These are phyloP conservation scores for Premnoplex brunnescens DNA, from an alignment of 2,797 vertebrate genomes.

Conservation along the genomic window DNA sequence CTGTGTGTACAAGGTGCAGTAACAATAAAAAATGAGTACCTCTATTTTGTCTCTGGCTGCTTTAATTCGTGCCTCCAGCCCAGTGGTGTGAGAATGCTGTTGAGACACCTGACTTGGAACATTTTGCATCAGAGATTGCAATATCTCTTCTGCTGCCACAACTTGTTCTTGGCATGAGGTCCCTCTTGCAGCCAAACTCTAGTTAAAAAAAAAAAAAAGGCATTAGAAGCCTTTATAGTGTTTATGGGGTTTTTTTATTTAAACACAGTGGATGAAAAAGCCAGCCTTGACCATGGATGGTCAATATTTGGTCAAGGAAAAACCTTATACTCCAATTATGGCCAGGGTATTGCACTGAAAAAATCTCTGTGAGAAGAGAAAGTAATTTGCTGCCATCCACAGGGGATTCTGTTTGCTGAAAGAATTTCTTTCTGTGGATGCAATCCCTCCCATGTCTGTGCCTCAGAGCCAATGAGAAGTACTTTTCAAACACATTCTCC, in stretches of 20 bases:
- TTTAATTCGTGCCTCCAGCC: constrained; percentile 82
- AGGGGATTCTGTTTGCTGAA: constrained; percentile 31
- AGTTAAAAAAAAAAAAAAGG: constrained; percentile 1
- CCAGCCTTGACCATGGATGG: background rate
- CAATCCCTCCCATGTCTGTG: background rate
- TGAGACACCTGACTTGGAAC: constrained; percentile 80
- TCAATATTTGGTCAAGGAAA: background rate
- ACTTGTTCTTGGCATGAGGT: constrained; percentile 84
- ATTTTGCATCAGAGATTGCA: constrained; percentile 79
- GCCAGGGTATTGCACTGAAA: background rate
- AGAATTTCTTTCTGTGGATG: background rate
- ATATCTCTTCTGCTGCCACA: constrained; percentile 83
- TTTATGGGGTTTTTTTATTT: background rate
- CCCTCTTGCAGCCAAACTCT: constrained; percentile 86
- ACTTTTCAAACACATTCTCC: background rate
- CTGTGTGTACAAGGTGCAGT: background rate
- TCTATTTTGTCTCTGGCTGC: constrained; percentile 72
- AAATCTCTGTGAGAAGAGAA: background rate
- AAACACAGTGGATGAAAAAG: background rate
- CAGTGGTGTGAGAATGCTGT: constrained; percentile 75
- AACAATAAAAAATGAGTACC: constrained; percentile 48
- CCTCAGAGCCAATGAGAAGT: background rate
- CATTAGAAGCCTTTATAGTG: background rate
- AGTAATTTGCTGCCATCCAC: constrained; percentile 60
- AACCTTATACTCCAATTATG: background rate